phyloP scores from a whole-genome alignment of 2,797 vertebrate genomes.

The Microctenopoma lineatum region DNA sequence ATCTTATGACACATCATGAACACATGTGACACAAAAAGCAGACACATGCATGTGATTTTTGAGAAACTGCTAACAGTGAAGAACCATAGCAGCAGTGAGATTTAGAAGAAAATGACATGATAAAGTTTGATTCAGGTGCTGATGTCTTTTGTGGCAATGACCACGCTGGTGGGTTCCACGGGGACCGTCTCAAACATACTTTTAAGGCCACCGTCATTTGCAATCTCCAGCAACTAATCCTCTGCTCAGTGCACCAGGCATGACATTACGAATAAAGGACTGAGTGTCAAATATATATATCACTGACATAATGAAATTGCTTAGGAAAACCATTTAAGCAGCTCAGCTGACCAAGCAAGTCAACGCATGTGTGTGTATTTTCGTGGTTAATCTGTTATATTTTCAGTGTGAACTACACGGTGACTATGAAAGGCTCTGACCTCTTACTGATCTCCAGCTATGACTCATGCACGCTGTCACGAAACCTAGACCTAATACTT shows the following conservation, averaged over 20 bases:
- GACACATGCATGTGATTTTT: background rate
- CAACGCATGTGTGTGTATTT: slow-evolving; percentile 27
- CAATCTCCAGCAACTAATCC: no score
- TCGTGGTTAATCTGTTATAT: slow-evolving; percentile 61
- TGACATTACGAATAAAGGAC: no score
- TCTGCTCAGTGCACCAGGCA: no score
- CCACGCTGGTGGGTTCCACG: no score
- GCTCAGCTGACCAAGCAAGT: slow-evolving; percentile 25
- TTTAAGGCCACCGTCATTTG: no score
- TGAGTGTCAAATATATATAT: background rate
- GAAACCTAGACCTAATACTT: slow-evolving; percentile 75
- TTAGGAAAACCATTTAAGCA: background rate
- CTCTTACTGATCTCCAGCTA: slow-evolving; percentile 69
- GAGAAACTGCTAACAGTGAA: background rate
- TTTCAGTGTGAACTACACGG: slow-evolving; percentile 54
- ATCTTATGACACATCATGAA: background rate
- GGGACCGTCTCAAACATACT: no score
- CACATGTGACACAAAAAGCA: background rate
- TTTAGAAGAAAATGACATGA: background rate
- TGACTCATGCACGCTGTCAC: slow-evolving; percentile 75
- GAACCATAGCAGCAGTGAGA: background rate
- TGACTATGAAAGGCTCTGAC: slow-evolving; percentile 69
- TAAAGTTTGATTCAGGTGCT: no score
- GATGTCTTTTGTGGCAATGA: no score
- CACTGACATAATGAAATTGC: background rate